Evolutionary conservation across 2,797 vertebrate genomes (phyloP).

Genomic region (Decapterus maruadsi): DNA sequence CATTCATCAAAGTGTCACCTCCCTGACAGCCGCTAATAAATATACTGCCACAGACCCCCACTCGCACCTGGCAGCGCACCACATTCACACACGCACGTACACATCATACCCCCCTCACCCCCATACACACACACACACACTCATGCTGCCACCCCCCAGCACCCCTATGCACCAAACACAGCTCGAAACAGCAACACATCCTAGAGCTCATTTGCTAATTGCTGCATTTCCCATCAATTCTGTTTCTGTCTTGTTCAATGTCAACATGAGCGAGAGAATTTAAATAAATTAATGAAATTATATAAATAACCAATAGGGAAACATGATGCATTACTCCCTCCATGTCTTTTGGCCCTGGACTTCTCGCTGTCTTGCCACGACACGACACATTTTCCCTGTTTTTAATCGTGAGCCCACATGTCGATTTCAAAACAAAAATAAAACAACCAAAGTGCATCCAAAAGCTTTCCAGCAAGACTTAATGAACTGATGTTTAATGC

Average conservation of each 20-base stretch:
- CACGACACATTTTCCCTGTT: conserved; percentile 19
- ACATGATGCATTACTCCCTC: conserved; percentile 49
- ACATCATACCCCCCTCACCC: conserved; percentile 26
- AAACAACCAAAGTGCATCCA: conserved; percentile 4
- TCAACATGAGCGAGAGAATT: conserved; percentile 83
- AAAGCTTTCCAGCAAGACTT: conserved; percentile 24
- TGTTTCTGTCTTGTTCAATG: conserved; percentile 93
- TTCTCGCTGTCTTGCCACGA: conserved; percentile 18
- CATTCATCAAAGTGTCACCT: conserved; percentile 99
- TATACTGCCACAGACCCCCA: conserved; percentile 97
- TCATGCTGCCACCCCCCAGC: conserved; percentile 64
- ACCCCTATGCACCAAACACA: conserved; percentile 75
- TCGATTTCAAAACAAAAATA: background rate
- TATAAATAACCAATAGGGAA: conserved; percentile 70
- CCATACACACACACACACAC: conserved; percentile 41
- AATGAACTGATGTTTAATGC: conserved; percentile 64
- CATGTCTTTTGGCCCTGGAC: conserved; percentile 31
- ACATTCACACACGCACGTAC: conserved; percentile 57
- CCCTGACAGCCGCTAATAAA: conserved; percentile 99
- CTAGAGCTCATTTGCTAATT: conserved; percentile 99
- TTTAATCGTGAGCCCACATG: conserved; percentile 19
- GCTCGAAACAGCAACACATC: conserved; percentile 88
- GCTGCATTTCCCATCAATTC: conserved; percentile 98
- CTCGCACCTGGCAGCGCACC: conserved; percentile 92
- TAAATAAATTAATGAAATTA: conserved; percentile 67